Evolutionary conservation across 1,140 invertebrate species (phyloP).

Genomic region (Luehdorfia chinensis): DNA sequence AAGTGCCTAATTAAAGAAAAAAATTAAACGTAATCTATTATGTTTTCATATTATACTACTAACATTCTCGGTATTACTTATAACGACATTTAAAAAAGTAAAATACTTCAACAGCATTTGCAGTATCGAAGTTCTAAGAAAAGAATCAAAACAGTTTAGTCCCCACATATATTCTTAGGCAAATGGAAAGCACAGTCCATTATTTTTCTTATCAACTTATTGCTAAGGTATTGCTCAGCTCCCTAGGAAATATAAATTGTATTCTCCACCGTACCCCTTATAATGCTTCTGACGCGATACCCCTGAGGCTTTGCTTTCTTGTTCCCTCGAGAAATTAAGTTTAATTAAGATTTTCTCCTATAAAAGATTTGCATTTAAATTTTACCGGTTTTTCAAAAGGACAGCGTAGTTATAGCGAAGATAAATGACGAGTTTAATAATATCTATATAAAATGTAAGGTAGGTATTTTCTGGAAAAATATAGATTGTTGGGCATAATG

Average conservation of each 20-base stretch:
- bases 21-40: too few species aligned
- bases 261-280: slow-evolving; percentile 3
- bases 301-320: slow-evolving; percentile 11
- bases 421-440: too few species aligned
- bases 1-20: too few species aligned
- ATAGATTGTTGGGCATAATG: background rate
- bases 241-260: slow-evolving; percentile 14
- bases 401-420: too few species aligned
- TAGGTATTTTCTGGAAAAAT: background rate
- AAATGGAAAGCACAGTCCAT: background rate
- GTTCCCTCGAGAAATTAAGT: slow-evolving; percentile 16
- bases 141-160: background rate
- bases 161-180: background rate
- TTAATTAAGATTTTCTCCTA: slow-evolving; percentile 15
- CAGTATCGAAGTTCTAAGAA: background rate
- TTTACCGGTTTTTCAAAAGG: background rate
- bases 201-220: background rate
- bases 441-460: background rate
- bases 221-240: too few species aligned
- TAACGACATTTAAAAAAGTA: too few species aligned
- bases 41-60: too few species aligned
- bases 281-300: slow-evolving; percentile 3
- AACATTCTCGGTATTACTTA: too few species aligned
- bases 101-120: background rate
- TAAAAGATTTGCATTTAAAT: slow-evolving; percentile 9